A percentile compares a stretch with the other conserved stretches of the same genome.
Evolutionary conservation across 1,140 invertebrate species (phyloP).

Genomic region (Drosophila mojavensis): DNA sequence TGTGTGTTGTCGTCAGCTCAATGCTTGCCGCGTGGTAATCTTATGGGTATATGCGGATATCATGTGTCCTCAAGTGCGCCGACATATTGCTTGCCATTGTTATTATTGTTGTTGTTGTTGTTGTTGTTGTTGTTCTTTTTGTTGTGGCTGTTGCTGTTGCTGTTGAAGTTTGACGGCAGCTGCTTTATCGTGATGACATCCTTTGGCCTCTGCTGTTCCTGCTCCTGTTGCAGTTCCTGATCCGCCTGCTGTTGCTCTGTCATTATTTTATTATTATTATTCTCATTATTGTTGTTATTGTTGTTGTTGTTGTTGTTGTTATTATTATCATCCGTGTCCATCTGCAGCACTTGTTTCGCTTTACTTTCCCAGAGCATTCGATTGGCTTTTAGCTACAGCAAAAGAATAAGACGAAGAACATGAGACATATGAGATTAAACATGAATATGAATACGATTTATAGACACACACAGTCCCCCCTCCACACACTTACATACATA

Average conservation of each 20-base stretch:
- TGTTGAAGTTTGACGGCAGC: conserved; percentile 56
- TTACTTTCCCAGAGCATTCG: conserved; percentile 86
- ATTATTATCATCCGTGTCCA: conserved; percentile 65
- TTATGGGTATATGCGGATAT: conserved; percentile 78
- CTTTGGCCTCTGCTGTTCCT: conserved; percentile 65
- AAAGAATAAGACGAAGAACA: neutral
- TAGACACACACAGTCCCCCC: neutral
- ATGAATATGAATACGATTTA: conserved; percentile 14
- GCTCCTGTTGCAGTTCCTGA: conserved; percentile 8
- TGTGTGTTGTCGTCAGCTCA: conserved; percentile 35
- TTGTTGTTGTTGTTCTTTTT: neutral
- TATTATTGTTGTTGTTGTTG: conserved; percentile 28
- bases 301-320: conserved; percentile 44
- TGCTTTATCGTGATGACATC: conserved; percentile 82
- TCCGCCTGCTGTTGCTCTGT: conserved; percentile 45
- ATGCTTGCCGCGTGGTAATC: conserved; percentile 71
- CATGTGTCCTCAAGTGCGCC: conserved; percentile 69
- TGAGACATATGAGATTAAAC: conserved; percentile 4
- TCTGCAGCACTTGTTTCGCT: conserved; percentile 85
- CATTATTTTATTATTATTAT: conserved; percentile 58
- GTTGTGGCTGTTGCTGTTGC: neutral
- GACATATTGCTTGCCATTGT: conserved; percentile 46
- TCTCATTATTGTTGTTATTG: conserved; percentile 49
- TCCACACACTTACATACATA: neutral
- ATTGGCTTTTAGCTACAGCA: conserved; percentile 85